Evolutionary conservation across 1,140 invertebrate genomes (phyloP), one percentile per base, ranked within the genome.

Genomic region (Megalonaias nervosa): DNA sequence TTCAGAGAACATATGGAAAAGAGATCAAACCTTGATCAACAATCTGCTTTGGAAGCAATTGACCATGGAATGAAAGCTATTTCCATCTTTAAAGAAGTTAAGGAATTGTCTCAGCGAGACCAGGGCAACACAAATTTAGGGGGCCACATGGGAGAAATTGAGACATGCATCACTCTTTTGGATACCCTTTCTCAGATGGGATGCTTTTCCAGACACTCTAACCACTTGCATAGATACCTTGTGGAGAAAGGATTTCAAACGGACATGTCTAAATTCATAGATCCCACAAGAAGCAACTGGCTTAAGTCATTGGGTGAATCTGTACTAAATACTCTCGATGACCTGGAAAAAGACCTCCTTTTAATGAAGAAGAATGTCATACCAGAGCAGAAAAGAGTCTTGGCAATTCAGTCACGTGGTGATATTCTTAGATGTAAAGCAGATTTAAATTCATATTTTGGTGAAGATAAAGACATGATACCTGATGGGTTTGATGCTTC

Each of bases 321-420:
- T 57, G 71, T 71, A n/a, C 31, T 61, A 13, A 58, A 59, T 6
- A 31, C 72, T 19, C 60, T 81, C 21, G 64, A 48, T 17, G 56
- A 21, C 21, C 65, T 82, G 13, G 81, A 82, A n/a, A 79, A 82
- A 19, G 75, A 81, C 59, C 69, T 71, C 64, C 61, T 81, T 16
- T 79, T 81, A 48, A 62, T 81, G 65, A 80, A 78, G 23, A 67
- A 74, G 38, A 38, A 38, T 62, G 71, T 66, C 6, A 58, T 61
- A 11, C 67, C 61, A 57, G 65, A 73, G 15, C 65, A 74, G 31
- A 55, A 71, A 21, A 75, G 59, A n/a, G 31, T 62, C 19, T 38
- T 31, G 23, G 61, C 56, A 67, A 61, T 26, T 55, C 57, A 70
- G 21, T 67, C 75, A 16, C 56, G 68, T 48, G n/a, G 38, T 38